These are phyloP conservation scores for Dugesia japonica DNA, from an alignment of 2,888 invertebrate species.

Conservation along the genomic window DNA sequence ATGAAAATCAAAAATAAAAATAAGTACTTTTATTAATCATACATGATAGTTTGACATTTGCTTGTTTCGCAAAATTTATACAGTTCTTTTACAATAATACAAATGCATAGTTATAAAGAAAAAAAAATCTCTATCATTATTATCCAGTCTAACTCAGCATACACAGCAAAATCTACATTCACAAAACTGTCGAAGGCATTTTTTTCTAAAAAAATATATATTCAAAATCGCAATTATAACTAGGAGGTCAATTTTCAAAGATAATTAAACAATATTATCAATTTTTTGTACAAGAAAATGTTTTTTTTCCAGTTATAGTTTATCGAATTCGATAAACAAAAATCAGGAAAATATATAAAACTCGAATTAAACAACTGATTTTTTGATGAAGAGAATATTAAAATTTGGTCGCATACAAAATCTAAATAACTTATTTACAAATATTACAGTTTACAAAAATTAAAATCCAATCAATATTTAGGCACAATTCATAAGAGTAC, in stretches of 20 bases:
- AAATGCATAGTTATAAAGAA: constrained; percentile 20
- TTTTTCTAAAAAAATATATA: constrained; percentile 4
- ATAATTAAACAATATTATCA: constrained; percentile 11
- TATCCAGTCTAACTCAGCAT: not conserved
- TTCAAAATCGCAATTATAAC: constrained; percentile 7
- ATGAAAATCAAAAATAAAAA: not conserved
- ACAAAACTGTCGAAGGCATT: constrained; percentile 6
- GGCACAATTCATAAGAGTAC: constrained; percentile 20
- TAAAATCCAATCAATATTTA: constrained; percentile 20
- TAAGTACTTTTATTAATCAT: constrained; percentile 20
- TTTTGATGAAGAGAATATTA: not conserved
- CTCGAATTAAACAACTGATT: constrained; percentile 11
- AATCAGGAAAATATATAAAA: constrained; percentile 16
- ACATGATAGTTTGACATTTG: constrained; percentile 9
- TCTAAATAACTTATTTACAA: constrained; percentile 7
- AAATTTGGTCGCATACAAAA: constrained; percentile 20
- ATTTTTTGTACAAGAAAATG: not conserved
- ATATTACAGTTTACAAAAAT: constrained; percentile 20
- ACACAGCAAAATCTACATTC: constrained; percentile 4
- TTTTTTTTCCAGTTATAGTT: not conserved
- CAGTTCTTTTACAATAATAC: constrained; percentile 4
- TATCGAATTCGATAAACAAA: not conserved
- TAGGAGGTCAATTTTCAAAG: not conserved
- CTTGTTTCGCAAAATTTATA: constrained; percentile 11
- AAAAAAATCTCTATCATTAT: constrained; percentile 17